Conservation (phyloP, 2,888 invertebrate species). For the Lobophora halterata region DNA sequence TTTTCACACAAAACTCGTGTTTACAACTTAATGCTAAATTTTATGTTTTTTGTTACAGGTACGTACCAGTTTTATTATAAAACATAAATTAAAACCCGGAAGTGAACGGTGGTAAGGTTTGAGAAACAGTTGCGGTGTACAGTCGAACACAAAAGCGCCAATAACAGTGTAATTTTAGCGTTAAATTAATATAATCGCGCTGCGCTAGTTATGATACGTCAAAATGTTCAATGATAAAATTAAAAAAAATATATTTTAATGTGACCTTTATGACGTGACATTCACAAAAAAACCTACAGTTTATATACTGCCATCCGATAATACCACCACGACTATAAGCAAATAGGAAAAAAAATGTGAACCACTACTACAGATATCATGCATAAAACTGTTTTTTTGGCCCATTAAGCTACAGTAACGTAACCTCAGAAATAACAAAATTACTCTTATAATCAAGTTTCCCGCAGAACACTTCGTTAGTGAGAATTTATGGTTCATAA, state of each 20-base stretch:
- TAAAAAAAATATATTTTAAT: not conserved
- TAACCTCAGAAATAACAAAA: not conserved
- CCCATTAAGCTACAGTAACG: not conserved
- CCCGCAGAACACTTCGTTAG: slow-evolving; percentile 1
- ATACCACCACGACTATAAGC: too few relatives aligned
- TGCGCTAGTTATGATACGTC: too few relatives aligned
- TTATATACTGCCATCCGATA: too few relatives aligned
- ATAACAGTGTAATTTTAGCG: slow-evolving; percentile 4
- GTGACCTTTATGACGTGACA: too few relatives aligned
- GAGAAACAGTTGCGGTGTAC: slow-evolving; percentile 33
- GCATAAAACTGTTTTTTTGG: too few relatives aligned
- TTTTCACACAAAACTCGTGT: slow-evolving; percentile 26
- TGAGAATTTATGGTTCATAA: slow-evolving; percentile 1
- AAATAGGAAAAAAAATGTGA: too few relatives aligned
- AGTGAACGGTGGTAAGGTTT: slow-evolving; percentile 38
- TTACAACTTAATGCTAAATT: slow-evolving; percentile 32
- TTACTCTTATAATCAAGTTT: not conserved
- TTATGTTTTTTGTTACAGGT: slow-evolving; percentile 33
- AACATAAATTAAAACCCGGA: slow-evolving; percentile 32
- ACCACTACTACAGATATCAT: too few relatives aligned
- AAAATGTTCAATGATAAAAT: too few relatives aligned
- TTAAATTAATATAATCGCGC: too few relatives aligned
- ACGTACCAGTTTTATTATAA: slow-evolving; percentile 30
- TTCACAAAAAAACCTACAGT: too few relatives aligned
- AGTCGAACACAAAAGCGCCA: slow-evolving; percentile 30